Conservation (phyloP, 2,797 vertebrate genomes). For the Crocidura indochinensis region DNA sequence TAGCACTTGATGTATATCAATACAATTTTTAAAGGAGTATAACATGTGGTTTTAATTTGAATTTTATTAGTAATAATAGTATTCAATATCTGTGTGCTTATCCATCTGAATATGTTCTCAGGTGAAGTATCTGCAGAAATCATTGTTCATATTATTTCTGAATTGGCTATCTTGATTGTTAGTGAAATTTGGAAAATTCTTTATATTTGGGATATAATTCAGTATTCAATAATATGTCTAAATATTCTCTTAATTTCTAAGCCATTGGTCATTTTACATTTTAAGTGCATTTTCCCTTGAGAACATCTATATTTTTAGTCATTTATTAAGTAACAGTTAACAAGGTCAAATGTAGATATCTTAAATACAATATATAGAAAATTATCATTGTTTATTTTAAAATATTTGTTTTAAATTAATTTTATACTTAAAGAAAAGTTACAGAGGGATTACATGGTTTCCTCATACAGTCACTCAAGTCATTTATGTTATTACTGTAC, state of each 20-base stretch:
- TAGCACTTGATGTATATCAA: background rate
- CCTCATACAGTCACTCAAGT: no score
- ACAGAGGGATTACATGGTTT: no score
- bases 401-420: no score
- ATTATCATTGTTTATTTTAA: no score
- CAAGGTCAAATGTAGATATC: no score
- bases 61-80: background rate
- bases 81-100: slow-evolving; percentile 7
- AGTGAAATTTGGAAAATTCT: slow-evolving; percentile 5
- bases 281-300: no score
- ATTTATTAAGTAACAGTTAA: no score
- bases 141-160: background rate
- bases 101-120: slow-evolving; percentile 35
- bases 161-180: slow-evolving; percentile 19
- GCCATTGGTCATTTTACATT: no score
- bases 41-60: background rate
- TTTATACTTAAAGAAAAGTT: no score
- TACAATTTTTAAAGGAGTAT: background rate
- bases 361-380: no score
- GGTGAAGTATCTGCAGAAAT: background rate
- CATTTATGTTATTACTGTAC: no score
- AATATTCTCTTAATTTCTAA: background rate
- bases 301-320: no score
- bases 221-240: slow-evolving; percentile 13
- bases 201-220: slow-evolving; percentile 2